Evolutionary conservation across 1,140 invertebrate species (phyloP), one percentile per base, ranked within the genome.

Genomic region (Drosophila mayri): DNA sequence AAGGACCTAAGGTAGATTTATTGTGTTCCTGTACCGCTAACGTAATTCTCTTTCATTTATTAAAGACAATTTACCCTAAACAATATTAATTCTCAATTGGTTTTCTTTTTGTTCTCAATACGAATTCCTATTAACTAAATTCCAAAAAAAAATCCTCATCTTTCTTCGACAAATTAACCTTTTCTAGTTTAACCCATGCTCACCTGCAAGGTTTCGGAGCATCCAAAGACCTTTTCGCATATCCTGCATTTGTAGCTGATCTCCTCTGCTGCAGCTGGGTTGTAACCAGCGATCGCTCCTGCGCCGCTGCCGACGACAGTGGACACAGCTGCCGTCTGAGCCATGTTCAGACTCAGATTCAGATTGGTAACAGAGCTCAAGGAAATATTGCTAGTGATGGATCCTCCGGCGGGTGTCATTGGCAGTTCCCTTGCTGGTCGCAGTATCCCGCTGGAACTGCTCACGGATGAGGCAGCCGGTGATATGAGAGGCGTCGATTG

Each of bases 201-300:
- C 62, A 92, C 92, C 86, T 92, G 86, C 25, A 93, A 54, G n/a
- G 90, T 92, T 61, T 90, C 80, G 4, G 85, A 84, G 76, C 90
- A 92, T n/a, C 92, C 92, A 50, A 92, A 92, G 46, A 92, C 86
- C 59, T 93, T 93, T 46, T 92, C 91, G 62, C 92, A 93, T 18
- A 93, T 92, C 37, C 79, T 72, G 49, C 92, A 93, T 59, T 92
- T 92, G 49, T 81, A 92, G 72, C 90, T 92, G 18, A 91, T 85
- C 55, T 92, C 91, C 60, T 92, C 91, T 1, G 76, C 52, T 25
- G 49, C 50, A n/a, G 46, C 71, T 18, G 62, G n/a, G 43, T 32
- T 79, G 37, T 30, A 55, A 28, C 20, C n/a, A n/a, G 32, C 35
- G 1, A 70, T 72, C 0, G 12, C 25, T 57, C 65, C 35, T 12